A percentile compares a stretch with the other conserved stretches of the same genome.
phyloP scores from a whole-genome alignment of 2,113 vertebrate species.

The Rhynchopsitta pachyrhyncha region DNA sequence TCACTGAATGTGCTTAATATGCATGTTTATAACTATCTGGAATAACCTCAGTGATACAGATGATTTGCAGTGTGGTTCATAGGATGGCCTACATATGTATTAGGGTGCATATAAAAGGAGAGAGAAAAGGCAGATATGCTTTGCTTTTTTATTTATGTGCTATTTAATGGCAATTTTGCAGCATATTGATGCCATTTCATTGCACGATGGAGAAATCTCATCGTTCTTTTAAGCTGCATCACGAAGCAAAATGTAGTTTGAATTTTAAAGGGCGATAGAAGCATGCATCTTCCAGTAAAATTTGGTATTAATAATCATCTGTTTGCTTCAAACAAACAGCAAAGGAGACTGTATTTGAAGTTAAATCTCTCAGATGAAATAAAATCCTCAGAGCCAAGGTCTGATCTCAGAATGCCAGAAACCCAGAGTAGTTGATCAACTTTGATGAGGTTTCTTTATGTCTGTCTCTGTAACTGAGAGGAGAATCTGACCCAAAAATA shows the following conservation, averaged over 20 bases:
- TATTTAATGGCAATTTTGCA: neutral
- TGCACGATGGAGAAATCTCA: neutral
- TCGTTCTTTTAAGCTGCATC: neutral
- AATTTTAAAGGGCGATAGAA: neutral
- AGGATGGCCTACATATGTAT: neutral
- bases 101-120: neutral
- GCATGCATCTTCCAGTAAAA: neutral
- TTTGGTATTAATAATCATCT: neutral
- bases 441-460: constrained; percentile 34
- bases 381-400: neutral
- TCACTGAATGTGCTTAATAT: neutral
- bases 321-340: neutral
- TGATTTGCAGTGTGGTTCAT: neutral
- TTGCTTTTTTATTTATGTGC: neutral
- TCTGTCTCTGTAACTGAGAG: neutral
- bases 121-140: neutral
- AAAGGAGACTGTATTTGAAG: constrained; percentile 24
- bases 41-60: neutral
- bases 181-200: neutral
- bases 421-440: neutral
- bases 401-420: constrained; percentile 9
- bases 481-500: neutral
- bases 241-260: neutral
- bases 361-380: constrained; percentile 20
- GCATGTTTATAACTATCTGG: neutral